phyloP scores from a whole-genome alignment of 2,797 vertebrate species.

The Xerus rutilus region DNA sequence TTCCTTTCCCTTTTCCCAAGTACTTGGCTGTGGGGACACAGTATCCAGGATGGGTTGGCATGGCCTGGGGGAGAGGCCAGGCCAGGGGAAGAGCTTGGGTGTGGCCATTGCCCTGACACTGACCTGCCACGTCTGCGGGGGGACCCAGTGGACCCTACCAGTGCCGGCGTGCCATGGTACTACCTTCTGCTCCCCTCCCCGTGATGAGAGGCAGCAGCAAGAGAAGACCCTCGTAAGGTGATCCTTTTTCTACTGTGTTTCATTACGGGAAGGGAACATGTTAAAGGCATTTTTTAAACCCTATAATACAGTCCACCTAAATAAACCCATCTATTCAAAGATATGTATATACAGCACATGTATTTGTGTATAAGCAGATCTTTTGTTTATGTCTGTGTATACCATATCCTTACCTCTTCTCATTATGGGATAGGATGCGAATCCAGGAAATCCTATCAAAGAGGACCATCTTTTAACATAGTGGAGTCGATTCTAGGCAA shows the following conservation, averaged over 20 bases:
- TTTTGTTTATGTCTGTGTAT: constrained; percentile 74
- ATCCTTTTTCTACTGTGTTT: constrained; percentile 53
- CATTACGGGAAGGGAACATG: constrained; percentile 23
- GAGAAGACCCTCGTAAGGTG: constrained; percentile 26
- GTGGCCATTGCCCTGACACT: no score
- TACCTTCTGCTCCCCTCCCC: constrained; percentile 45
- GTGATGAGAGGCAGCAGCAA: constrained; percentile 50
- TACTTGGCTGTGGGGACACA: background rate
- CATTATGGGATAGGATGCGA: constrained; percentile 39
- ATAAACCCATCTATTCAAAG: constrained; percentile 27
- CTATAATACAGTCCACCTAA: constrained; percentile 31
- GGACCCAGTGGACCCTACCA: background rate
- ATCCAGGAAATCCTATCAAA: constrained; percentile 63
- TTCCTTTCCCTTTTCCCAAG: background rate
- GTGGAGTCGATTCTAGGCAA: constrained; percentile 69
- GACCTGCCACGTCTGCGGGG: background rate
- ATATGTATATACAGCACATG: constrained; percentile 16
- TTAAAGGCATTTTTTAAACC: background rate
- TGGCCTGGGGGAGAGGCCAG: background rate
- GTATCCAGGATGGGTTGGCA: background rate
- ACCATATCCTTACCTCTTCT: constrained; percentile 56
- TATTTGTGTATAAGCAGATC: constrained; percentile 48
- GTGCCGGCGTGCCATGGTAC: background rate
- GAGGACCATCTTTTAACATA: constrained; percentile 69
- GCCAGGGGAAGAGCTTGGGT: no score